Base-by-base conservation (phyloP, 2,113 vertebrate species). In the Aleadryas rufinucha region DNA sequence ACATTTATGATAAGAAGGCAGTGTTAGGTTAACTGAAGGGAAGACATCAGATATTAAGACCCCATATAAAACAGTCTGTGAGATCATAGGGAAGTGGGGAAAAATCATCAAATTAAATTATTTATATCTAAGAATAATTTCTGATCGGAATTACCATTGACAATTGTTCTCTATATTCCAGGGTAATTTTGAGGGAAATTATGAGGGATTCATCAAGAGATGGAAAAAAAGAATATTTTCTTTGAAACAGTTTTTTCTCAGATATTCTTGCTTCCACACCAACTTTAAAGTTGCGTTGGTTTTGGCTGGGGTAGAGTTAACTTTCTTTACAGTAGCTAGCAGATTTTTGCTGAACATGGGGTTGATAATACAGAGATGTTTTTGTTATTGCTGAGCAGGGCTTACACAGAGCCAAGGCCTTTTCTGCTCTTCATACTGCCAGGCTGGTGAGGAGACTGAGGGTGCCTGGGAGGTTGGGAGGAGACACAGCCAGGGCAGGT, bases 381-480 rank as follows among this genome's bases (percentile, higher is more conserved):
- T 50, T 52, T 6, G 19, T 37, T 60, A 39, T 14, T 66, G 69
- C 28, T 45, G 28, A 59, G 39, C 27, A n/a, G 77, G 11, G 18
- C 52, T 66, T n/a, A 16, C 5, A 52, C 5, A 45, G 52, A 44
- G 52, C 37, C 22, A 50, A 52, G 23, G 19, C 23, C 37, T 66
- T 59, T 45, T 12, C 45, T 45, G 28, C 33, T 53, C 22, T 21
- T 33, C 1, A 0, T 17, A 30, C 3, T 26, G 33, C 39, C 28
- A 24, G 13, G 5, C 19, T 59, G 52, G 44, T 23, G 39, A 44
- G 77, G 1, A 20, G 11, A 1, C 28, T 74, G 27, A 2, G 52
- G 4, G 27, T 37, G 18, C 1, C 5, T 9, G 19, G 18, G 16
- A 37, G 15, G 7, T 0, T 66, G 52, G 37, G 19, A 72, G 35